Conservation (phyloP, 2,888 invertebrate genomes). For the Stenodema calcarata region DNA sequence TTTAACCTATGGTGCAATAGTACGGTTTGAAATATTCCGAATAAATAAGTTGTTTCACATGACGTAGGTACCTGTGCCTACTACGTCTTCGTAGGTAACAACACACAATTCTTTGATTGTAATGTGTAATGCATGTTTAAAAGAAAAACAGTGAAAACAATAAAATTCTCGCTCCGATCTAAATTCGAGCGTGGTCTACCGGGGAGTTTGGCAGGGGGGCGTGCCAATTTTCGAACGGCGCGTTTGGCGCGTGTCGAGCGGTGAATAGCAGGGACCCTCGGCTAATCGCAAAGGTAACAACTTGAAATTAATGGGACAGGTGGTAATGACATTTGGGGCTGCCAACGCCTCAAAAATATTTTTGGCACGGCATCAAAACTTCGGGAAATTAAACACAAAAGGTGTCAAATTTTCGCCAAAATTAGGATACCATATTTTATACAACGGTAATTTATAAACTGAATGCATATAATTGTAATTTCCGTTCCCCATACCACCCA, state of each 20-base stretch:
- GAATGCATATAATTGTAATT: too few species aligned
- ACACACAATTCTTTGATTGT: too few species aligned
- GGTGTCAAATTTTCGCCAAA: too few species aligned
- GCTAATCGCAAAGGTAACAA: conserved; percentile 6
- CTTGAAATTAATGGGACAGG: conserved; percentile 28
- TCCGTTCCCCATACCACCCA: too few species aligned
- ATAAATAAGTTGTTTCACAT: too few species aligned
- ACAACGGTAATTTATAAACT: too few species aligned
- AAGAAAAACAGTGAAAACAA: not conserved
- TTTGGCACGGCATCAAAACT: not conserved
- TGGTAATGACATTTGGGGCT: not conserved
- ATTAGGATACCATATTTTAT: too few species aligned
- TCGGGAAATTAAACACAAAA: not conserved
- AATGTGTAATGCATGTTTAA: too few species aligned
- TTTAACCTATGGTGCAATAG: not conserved
- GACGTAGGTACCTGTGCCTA: too few species aligned
- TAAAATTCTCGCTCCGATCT: not conserved
- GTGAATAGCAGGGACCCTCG: not conserved
- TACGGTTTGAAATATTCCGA: too few species aligned
- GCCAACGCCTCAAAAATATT: not conserved
- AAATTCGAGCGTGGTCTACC: not conserved
- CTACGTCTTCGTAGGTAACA: too few species aligned
- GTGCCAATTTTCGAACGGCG: conserved; percentile 9
- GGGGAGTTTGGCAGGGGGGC: not conserved
- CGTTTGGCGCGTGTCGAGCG: not conserved